Base-by-base conservation (phyloP, 2,888 invertebrate genomes). In the Chymomyza fuscimana region DNA sequence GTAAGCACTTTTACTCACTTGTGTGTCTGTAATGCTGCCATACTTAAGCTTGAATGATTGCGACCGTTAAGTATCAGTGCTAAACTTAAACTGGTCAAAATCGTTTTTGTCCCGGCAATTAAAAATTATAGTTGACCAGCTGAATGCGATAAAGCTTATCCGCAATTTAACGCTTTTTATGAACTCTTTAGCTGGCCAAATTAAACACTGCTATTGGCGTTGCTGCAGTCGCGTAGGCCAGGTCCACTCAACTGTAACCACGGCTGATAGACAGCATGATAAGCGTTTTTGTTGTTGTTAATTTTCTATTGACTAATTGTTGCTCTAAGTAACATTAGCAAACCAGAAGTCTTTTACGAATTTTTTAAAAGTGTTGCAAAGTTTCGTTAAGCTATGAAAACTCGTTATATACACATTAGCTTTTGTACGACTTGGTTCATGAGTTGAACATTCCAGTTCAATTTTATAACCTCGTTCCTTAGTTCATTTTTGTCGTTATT, bases 1-100 rank as follows among this genome's bases (percentile, higher is more conserved):
- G 5, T 62, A 46, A 46, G 19, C 19, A 46, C 32, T 60, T 29
- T 22, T 50, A 78, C 78, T 80, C 70, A 78, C 81, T 78, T 74
- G 65, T 67, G 61, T 74, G 58, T 54, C 19, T 61, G n/a, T 25
- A 70, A 56, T 72, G 75, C 78, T 80, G 70, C 81, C 79, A 78
- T 81, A 70, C 69, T 69, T 67, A n/a, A 32, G 52, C 50, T 19
- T n/a, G 15, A 7, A 56, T 29, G 36, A 10, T 74, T 19, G n/a
- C 3, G 22, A 19, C 46, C 46, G 74, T 69, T 74, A 74, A 74
- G 78, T 69, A 75, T 60, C 67, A 70, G 78, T 70, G 52, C 16
- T 59, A 7, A n/a, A 62, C 59, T 64, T 59, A 29, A 78, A 81
- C 83, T 81, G 83, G 46, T 69, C 54, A 12, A 32, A 64, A 61